Evolutionary conservation across 2,797 vertebrate genomes (phyloP), one percentile per base, ranked within the genome.

Genomic region (Myiotriccus ornatus): DNA sequence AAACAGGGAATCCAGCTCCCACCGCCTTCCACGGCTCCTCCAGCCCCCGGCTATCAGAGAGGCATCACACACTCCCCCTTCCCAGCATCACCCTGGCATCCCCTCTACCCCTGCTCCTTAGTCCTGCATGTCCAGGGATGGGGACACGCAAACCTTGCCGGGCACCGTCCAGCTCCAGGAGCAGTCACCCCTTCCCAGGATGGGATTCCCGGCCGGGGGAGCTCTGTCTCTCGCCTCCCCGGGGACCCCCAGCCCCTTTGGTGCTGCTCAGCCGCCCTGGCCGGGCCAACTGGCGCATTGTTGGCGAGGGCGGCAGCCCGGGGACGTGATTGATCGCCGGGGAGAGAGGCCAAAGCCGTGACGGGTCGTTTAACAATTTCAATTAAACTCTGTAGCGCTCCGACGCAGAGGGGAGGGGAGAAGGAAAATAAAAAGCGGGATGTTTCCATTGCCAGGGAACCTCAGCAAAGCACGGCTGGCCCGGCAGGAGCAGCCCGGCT

Each of bases 351-450:
- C 96, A 96, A 89, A 94, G 96, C 96, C 34, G 53, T 95, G 96
- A 96, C 60, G 90, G 96, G 96, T 96, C 92, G 74, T 93, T 97
- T 97, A 95, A 96, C 97, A 97, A 96, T 96, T 96, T 97, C 96
- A 97, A 96, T 97, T 97, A 95, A 97, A 96, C 90, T 93, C 90
- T 64, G 52, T 74, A 65, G 90, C 8, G 9, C 92, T 97, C 89
- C 16, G 27, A 96, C 6, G 10, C 24, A 3, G 76, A 96, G 78
- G 84, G 84, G 92, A 84, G 91, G 93, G 79, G 64, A 79, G 84
- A 91, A 93, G 64, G 95, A 90, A 96, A 93, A 79, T 65, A 89
- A 94, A 88, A 90, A 90, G 70, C 21, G 10, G 83, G 84, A 95
- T 57, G 3, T 83, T 91, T 77, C 83, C 79, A 49, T 44, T 37